Evolutionary conservation across 2,797 vertebrate species (phyloP).

Genomic region (Holocentrus rufus): DNA sequence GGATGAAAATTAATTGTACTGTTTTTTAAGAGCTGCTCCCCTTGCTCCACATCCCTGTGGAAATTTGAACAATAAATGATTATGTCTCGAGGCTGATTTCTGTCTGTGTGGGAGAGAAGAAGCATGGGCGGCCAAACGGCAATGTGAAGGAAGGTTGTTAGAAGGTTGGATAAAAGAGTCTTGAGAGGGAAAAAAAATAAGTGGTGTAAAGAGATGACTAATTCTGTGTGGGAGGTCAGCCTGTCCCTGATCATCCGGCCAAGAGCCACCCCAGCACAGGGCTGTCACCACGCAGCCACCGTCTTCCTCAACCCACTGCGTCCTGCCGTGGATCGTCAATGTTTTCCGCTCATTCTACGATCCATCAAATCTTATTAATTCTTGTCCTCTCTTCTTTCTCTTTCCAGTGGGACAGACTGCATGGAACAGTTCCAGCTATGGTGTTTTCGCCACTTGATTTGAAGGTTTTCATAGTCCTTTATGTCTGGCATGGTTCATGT

Average conservation of each 20-base stretch:
- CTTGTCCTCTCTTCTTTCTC: background rate
- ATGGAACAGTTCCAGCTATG: background rate
- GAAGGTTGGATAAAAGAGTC: slow-evolving; percentile 73
- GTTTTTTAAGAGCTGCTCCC: slow-evolving; percentile 27
- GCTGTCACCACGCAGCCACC: slow-evolving; percentile 62
- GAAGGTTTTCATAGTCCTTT: background rate
- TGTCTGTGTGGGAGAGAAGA: slow-evolving; percentile 50
- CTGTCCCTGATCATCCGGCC: slow-evolving; percentile 78
- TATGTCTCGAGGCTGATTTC: slow-evolving; percentile 49
- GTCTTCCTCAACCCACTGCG: slow-evolving; percentile 45
- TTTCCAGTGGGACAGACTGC: background rate
- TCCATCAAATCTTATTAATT: background rate
- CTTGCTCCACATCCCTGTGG: slow-evolving; percentile 50
- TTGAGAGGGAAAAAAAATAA: slow-evolving; percentile 64
- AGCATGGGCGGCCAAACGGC: slow-evolving; percentile 51
- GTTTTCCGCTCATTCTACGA: background rate
- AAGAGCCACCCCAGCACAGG: slow-evolving; percentile 73
- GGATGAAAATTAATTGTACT: slow-evolving; percentile 9
- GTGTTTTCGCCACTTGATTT: too few species aligned
- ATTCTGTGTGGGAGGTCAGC: slow-evolving; percentile 83
- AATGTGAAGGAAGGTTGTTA: slow-evolving; percentile 68
- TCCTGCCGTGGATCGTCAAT: slow-evolving; percentile 43
- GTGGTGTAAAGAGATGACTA: slow-evolving; percentile 82
- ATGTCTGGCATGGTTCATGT: too few species aligned
- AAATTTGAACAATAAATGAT: slow-evolving; percentile 56